Base-by-base conservation (phyloP, 1,140 invertebrate genomes). In the Drosophila burlai region DNA sequence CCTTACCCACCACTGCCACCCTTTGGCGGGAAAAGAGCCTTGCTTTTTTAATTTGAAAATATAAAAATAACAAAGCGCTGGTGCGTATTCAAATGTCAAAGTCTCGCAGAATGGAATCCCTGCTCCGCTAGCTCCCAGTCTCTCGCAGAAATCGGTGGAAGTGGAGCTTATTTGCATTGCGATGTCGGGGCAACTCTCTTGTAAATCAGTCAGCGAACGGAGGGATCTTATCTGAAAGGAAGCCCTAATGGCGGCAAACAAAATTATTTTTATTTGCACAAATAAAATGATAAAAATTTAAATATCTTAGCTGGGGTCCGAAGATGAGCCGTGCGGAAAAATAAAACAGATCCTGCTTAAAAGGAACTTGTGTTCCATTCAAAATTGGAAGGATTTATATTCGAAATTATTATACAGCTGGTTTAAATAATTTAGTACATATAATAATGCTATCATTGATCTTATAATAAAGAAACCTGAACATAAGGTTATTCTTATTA, bases 41-140 rank as follows among this genome's bases (percentile, higher is more conserved):
- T 90, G 54, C 67, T 80, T 82, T 90, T 90, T 85, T 90, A 90
- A 90, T 90, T 90, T 85, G 76, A 90, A 90, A 90, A 85, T 90
- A 90, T 90, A 90, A 90, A 90, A 90, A 90, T 90, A 90, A 90
- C 81, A 90, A 81, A 54, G 49, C 64, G 71, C 65, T 66, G 77
- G 49, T 42, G 59, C 52, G 67, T 83, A 65, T 80, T 80, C 55
- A 89, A 89, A 90, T 89, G 85, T 82, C 85, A 90, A 72, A 89
- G 83, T 78, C 52, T 77, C 18, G 47, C 49, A 24, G 63, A 71
- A n/a, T 42, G 63, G 63, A 71, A 67, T 29, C 42, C 36, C 36
- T 36, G 4, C 36, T 36, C 11, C 10, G 10, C 34, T 36, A 4
- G 10, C 10, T 11, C 10, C 50, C 31, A 47, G 45, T 36, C 13